Conservation (phyloP, 2,797 vertebrate genomes). For the Danio aesculapii region DNA sequence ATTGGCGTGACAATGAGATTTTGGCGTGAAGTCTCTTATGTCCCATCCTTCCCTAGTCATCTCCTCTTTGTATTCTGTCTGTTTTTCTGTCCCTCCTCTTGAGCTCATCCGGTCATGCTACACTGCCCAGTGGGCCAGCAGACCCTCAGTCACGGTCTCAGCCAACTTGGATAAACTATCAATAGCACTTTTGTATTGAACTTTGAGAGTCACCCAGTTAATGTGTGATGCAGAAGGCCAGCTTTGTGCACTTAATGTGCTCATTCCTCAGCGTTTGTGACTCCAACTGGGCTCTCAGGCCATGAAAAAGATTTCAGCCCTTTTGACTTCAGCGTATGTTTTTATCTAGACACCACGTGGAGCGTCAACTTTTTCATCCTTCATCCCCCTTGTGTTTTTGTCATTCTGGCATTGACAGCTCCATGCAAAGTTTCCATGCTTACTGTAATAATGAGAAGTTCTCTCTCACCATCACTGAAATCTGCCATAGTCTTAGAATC, state of each 20-base stretch:
- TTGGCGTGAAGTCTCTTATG: slow-evolving; percentile 13
- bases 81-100: slow-evolving; percentile 27
- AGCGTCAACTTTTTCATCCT: background rate
- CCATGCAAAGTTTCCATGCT: slow-evolving; percentile 19
- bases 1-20: slow-evolving; percentile 13
- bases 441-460: slow-evolving; percentile 22
- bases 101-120: slow-evolving; percentile 49
- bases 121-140: slow-evolving; percentile 34
- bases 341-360: slow-evolving; percentile 27
- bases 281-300: slow-evolving; percentile 54
- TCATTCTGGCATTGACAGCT: slow-evolving; percentile 6
- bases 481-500: background rate
- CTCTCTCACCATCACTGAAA: background rate
- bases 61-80: slow-evolving; percentile 41
- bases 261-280: slow-evolving; percentile 48
- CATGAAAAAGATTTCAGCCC: slow-evolving; percentile 31
- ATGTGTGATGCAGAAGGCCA: slow-evolving; percentile 51
- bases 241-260: slow-evolving; percentile 59
- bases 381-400: background rate
- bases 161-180: slow-evolving; percentile 50
- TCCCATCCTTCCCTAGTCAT: slow-evolving; percentile 33
- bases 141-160: slow-evolving; percentile 41
- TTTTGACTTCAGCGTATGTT: slow-evolving; percentile 38
- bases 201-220: slow-evolving; percentile 50
- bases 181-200: slow-evolving; percentile 64